These are phyloP conservation scores for Aelia acuminata DNA, from an alignment of 2,888 invertebrate species.

Conservation along the genomic window DNA sequence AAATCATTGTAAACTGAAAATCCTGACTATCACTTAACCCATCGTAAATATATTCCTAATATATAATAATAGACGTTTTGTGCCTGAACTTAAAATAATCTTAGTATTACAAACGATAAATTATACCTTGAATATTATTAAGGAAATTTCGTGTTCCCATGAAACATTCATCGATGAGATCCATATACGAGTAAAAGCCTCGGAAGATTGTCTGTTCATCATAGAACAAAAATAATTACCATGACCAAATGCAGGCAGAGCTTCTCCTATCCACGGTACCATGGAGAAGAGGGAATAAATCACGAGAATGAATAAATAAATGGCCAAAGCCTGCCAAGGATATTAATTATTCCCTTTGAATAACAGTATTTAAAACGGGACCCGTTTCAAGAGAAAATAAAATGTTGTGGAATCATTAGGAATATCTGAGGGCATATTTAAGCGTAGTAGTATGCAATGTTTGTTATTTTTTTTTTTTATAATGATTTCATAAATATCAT, in stretches of 20 bases:
- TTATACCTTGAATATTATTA: no score
- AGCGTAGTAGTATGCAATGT: not conserved
- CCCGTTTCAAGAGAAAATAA: not conserved
- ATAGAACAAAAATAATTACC: not conserved
- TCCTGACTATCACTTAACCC: no score
- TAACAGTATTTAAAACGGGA: not conserved
- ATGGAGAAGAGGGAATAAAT: not conserved
- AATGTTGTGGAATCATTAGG: not conserved
- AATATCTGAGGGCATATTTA: not conserved
- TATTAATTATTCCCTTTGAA: conserved; percentile 11
- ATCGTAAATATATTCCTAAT: no score
- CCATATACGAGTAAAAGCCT: no score
- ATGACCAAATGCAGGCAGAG: not conserved
- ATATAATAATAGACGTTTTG: no score
- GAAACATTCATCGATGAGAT: not conserved
- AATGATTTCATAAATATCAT: no score
- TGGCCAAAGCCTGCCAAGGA: not conserved
- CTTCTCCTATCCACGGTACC: not conserved
- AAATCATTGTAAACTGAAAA: no score
- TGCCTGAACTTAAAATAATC: no score
- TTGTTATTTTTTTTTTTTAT: no score
- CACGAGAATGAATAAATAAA: conserved; percentile 29
- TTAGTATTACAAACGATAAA: no score
- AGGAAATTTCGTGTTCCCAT: not conserved
- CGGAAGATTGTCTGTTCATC: not conserved